Base-by-base conservation (phyloP, 2,797 vertebrate genomes). In the Lagothrix lagotricha region DNA sequence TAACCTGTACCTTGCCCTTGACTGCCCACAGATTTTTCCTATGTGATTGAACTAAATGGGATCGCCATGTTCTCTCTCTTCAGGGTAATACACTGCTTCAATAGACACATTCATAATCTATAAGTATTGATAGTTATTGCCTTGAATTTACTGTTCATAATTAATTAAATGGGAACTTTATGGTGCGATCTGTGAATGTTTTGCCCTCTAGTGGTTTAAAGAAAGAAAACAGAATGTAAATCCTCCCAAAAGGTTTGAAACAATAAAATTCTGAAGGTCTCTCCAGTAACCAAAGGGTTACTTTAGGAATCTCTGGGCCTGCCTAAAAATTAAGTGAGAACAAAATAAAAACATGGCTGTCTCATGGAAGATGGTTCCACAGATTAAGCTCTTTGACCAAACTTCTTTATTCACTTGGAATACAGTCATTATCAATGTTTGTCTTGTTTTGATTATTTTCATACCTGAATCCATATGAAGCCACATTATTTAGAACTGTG, bases 131-230 rank as follows among this genome's bases (percentile, higher is more conserved):
- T 30, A 95, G 57, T 70, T 96, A 79, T 22, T 96, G 87, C 46
- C 76, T 97, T 98, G 89, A 88, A 92, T 94, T 98, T 98, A 52
- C 26, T 80, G 28, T 88, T 98, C n/a, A 97, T 70, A 84, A 67
- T 97, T 97, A 92, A 94, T 97, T 96, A 93, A 96, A 96, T 85
- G 7, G 5, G 1, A 94, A 89, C 91, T 90, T 90, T 64, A 70
- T 70, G n/a, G 81, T 72, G 61, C 90, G 87, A 89, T 93, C 58
- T 96, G 73, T 93, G 84, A 85, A 95, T 76, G n/a, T 70, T 96
- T 97, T 97, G 97, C 75, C 93, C 77, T 98, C 97, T 97, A 98
- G 95, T 94, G 84, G 92, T 92, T 95, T 95, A 95, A 97, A 97
- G 20, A 12, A 90, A 97, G 76, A 89, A 97, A 98, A 94, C 3